phyloP scores from a whole-genome alignment of 1,140 invertebrate species.

The Pentalonia nigronervosa region DNA sequence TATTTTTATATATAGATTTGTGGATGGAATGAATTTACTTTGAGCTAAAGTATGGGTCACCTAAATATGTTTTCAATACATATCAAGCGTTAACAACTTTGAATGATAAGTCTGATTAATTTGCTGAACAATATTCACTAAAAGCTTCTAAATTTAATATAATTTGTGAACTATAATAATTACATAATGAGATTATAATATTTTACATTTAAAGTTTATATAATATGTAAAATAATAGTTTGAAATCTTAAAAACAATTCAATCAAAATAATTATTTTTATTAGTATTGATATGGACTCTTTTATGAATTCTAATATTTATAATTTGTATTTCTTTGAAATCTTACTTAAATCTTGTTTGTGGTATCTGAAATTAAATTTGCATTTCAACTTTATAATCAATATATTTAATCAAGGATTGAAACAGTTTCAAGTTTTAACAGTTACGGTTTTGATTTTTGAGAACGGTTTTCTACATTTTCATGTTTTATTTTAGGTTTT shows the following conservation, averaged over 20 bases:
- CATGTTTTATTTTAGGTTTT: no score
- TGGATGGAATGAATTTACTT: slow-evolving; percentile 39
- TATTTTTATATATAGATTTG: slow-evolving; percentile 17
- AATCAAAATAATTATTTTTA: background rate
- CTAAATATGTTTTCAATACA: background rate
- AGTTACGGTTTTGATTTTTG: no score
- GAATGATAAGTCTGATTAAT: slow-evolving; percentile 13
- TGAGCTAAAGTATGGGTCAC: slow-evolving; percentile 19
- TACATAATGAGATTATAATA: no score
- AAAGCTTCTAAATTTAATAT: background rate
- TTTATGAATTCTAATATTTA: background rate
- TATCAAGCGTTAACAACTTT: slow-evolving; percentile 41
- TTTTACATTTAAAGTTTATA: no score
- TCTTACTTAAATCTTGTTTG: background rate
- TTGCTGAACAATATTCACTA: background rate
- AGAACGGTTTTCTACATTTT: no score
- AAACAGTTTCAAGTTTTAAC: no score
- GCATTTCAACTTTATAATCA: no score
- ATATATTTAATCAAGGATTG: no score
- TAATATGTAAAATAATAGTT: no score
- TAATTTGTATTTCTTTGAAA: background rate
- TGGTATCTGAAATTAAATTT: background rate
- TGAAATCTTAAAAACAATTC: no score
- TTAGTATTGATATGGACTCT: background rate
- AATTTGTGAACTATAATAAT: no score